Percentiles rank a stretch among this genome's conserved stretches.
phyloP scores from a whole-genome alignment of 2,797 vertebrate genomes.

The Xyrichtys novacula region DNA sequence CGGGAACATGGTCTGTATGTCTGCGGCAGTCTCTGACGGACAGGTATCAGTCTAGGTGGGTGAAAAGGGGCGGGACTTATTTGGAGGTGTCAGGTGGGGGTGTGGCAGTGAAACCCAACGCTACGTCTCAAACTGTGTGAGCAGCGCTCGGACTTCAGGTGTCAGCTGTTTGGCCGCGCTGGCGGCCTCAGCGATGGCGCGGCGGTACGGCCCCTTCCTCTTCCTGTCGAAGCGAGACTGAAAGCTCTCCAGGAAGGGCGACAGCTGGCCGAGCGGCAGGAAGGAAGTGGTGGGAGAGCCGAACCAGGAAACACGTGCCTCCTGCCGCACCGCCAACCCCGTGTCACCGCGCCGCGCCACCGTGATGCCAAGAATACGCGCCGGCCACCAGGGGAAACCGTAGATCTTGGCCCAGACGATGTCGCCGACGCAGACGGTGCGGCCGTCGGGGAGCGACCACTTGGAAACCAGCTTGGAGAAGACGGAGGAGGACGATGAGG shows the following conservation, averaged over 20 bases:
- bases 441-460: constrained; percentile 92
- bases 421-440: constrained; percentile 96
- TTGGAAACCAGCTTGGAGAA: constrained; percentile 98
- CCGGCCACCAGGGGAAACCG: constrained; percentile 99
- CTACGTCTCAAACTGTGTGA: constrained; percentile 99
- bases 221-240: constrained; percentile 98
- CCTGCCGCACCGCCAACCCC: constrained; percentile 92
- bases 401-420: constrained; percentile 99
- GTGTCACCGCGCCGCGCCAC: constrained; percentile 94
- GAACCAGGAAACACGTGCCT: constrained; percentile 97
- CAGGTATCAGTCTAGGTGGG: constrained; percentile 4
- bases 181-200: constrained; percentile 97
- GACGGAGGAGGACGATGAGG: constrained; percentile 89
- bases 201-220: constrained; percentile 98
- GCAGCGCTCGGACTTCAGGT: constrained; percentile 95
- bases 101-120: constrained; percentile 9
- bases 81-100: not conserved
- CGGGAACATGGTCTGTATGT: constrained; percentile 5
- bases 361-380: constrained; percentile 93
- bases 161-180: constrained; percentile 97
- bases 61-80: not conserved
- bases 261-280: constrained; percentile 93
- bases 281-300: constrained; percentile 98
- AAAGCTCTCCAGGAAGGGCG: constrained; percentile 98
- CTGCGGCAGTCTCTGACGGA: constrained; percentile 22